These are phyloP conservation scores for Meganola albula DNA, from an alignment of 2,888 invertebrate species.

Conservation along the genomic window DNA sequence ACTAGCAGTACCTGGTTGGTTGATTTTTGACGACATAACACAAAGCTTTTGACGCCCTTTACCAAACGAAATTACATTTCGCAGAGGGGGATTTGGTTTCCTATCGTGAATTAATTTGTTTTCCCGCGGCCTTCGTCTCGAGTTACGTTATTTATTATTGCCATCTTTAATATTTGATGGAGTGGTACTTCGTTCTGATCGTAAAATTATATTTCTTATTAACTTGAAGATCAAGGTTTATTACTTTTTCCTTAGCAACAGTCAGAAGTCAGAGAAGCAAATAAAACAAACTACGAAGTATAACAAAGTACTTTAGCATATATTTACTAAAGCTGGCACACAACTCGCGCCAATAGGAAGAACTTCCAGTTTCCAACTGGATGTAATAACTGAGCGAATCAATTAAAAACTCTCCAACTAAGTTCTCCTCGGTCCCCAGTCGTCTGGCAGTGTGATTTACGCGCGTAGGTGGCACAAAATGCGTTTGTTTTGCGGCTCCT, in stretches of 20 bases:
- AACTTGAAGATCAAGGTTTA: no score
- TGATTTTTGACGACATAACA: conserved; percentile 24
- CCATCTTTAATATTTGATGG: conserved; percentile 16
- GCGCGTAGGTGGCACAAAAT: conserved; percentile 32
- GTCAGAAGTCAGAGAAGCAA: no score
- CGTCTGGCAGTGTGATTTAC: conserved; percentile 43
- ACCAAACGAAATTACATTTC: conserved; percentile 24
- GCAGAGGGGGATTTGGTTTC: conserved; percentile 17
- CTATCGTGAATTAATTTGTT: conserved; percentile 27
- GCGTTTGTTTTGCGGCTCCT: conserved; percentile 28
- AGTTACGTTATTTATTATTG: conserved; percentile 20
- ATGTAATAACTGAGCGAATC: conserved; percentile 41
- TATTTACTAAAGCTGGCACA: conserved; percentile 8
- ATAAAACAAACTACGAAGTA: no score
- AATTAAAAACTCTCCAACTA: conserved; percentile 49
- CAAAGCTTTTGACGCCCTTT: conserved; percentile 13
- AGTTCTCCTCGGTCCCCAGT: conserved; percentile 33
- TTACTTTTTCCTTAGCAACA: no score
- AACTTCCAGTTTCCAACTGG: conserved; percentile 24
- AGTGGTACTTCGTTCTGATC: no score
- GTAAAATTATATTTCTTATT: no score
- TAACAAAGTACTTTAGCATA: no score
- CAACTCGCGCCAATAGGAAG: conserved; percentile 13
- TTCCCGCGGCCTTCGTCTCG: conserved; percentile 20
- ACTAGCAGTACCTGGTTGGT: conserved; percentile 10